Conservation (phyloP, 2,888 invertebrate genomes). For the Drosophila lacicola region DNA sequence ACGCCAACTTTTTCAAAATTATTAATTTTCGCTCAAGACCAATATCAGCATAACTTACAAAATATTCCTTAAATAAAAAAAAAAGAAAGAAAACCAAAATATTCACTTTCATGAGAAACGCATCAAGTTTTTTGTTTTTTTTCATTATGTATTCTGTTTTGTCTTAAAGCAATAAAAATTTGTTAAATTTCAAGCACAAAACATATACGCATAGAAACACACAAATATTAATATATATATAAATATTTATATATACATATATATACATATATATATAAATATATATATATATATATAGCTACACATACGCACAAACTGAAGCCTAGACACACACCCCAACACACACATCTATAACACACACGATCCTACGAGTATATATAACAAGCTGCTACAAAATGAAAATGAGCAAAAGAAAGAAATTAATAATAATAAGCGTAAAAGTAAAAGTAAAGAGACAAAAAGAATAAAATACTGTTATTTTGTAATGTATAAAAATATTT, state of each 20-base stretch:
- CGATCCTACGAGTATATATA: constrained; percentile 65
- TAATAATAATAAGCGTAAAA: constrained; percentile 76
- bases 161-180: constrained; percentile 40
- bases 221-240: constrained; percentile 17
- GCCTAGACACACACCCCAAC: constrained; percentile 24
- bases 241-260: background rate
- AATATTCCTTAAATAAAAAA: constrained; percentile 49
- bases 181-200: constrained; percentile 67
- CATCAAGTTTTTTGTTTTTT: constrained; percentile 20
- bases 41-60: constrained; percentile 46
- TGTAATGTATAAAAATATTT: constrained; percentile 85
- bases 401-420: constrained; percentile 64
- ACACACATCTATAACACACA: constrained; percentile 45
- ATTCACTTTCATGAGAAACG: constrained; percentile 16
- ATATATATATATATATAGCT: constrained; percentile 5
- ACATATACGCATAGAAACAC: constrained; percentile 47
- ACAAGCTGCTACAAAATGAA: constrained; percentile 62
- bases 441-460: constrained; percentile 64
- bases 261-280: background rate
- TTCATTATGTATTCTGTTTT: constrained; percentile 40
- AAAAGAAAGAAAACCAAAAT: constrained; percentile 16
- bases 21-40: constrained; percentile 59
- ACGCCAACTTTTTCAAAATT: constrained; percentile 55
- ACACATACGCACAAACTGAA: constrained; percentile 47
- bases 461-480: constrained; percentile 84